Percentiles rank a stretch among this genome's conserved stretches.
Conservation (phyloP, 2,888 invertebrate genomes). For the Odontocolon sp. region DNA sequence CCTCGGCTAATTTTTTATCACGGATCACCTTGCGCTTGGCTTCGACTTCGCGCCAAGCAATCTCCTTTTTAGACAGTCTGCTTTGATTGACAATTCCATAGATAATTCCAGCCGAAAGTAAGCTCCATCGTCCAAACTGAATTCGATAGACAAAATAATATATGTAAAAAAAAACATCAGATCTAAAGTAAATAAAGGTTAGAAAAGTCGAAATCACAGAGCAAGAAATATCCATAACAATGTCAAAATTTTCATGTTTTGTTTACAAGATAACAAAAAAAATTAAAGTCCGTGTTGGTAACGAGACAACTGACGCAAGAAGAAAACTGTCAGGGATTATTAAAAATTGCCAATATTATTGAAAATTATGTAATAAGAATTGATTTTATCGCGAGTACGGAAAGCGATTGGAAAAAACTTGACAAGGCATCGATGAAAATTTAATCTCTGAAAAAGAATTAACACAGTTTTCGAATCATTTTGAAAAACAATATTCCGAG, state of each 20-base stretch:
- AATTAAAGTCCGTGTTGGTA: no score
- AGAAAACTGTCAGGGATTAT: no score
- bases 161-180: not conserved
- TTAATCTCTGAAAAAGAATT: not conserved
- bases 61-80: slow-evolving; percentile 86
- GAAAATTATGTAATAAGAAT: slow-evolving; percentile 62
- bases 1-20: slow-evolving; percentile 87
- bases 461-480: not conserved
- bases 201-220: no score
- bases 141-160: slow-evolving; percentile 20
- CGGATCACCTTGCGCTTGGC: slow-evolving; percentile 86
- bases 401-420: slow-evolving; percentile 15
- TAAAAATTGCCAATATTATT: not conserved
- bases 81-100: slow-evolving; percentile 90
- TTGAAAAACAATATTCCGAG: not conserved
- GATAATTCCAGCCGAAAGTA: slow-evolving; percentile 87
- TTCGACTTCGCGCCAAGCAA: slow-evolving; percentile 85
- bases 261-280: no score
- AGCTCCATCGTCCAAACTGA: slow-evolving; percentile 91
- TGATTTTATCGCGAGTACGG: not conserved
- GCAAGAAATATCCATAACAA: no score
- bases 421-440: not conserved
- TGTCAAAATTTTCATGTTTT: no score
- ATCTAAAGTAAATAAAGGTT: no score
- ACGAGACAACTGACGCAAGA: no score